Conservation (phyloP, 2,797 vertebrate genomes). For the Chaetophractus vellerosus region DNA sequence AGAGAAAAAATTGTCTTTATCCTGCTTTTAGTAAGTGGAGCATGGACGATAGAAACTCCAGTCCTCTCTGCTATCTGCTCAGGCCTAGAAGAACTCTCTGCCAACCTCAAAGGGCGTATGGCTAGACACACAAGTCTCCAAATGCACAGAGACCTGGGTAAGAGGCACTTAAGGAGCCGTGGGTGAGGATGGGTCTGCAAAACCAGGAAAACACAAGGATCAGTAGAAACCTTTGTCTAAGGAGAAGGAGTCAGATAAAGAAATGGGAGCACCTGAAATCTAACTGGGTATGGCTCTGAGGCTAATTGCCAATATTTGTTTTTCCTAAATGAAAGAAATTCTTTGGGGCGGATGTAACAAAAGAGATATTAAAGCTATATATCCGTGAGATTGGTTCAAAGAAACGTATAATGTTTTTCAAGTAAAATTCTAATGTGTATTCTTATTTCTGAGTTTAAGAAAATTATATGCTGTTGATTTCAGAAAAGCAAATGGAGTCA, state of each 20-base stretch:
- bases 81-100: not conserved
- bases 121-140: not conserved
- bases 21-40: not conserved
- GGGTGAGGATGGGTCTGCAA: not conserved
- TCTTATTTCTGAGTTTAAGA: not conserved
- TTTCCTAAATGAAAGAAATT: not conserved
- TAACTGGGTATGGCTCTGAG: no score
- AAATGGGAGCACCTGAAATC: not conserved
- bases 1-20: not conserved
- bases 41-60: not conserved
- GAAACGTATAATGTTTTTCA: not conserved
- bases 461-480: not conserved
- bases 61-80: not conserved
- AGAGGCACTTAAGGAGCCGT: not conserved
- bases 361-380: not conserved
- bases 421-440: not conserved
- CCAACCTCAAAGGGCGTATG: not conserved
- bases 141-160: not conserved
- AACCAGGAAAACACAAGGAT: not conserved
- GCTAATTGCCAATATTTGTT: not conserved
- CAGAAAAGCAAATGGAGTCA: not conserved
- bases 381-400: not conserved
- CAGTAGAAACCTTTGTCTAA: accelerated
- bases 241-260: slow-evolving; percentile 7
- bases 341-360: not conserved